These are phyloP conservation scores for Goniozus legneri DNA, from an alignment of 1,140 invertebrate species.

Conservation along the genomic window DNA sequence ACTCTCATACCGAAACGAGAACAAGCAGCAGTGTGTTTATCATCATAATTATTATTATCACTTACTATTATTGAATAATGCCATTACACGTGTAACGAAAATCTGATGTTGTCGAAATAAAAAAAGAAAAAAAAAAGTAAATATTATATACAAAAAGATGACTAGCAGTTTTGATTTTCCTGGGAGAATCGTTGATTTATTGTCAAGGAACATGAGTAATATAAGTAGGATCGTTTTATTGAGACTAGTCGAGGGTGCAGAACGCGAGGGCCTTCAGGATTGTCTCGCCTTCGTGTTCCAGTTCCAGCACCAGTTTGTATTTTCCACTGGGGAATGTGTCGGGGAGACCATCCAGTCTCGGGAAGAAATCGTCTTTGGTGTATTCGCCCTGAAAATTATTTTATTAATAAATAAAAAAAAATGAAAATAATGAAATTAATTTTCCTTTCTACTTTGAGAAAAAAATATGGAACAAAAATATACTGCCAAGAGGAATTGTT, in stretches of 20 bases:
- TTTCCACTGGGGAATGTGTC: not conserved
- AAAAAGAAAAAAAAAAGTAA: slow-evolving; percentile 4
- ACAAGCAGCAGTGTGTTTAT: no score
- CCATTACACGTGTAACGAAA: not conserved
- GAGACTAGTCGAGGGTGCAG: no score
- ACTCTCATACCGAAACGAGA: no score
- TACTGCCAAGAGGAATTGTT: no score
- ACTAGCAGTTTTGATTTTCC: no score
- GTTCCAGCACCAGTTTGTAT: not conserved
- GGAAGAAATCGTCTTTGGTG: not conserved
- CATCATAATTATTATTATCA: not conserved
- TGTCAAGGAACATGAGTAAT: not conserved
- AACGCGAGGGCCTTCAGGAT: no score
- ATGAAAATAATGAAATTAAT: not conserved
- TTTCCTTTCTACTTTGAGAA: no score
- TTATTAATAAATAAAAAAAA: not conserved
- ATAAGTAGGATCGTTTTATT: no score
- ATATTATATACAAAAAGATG: not conserved
- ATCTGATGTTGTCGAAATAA: slow-evolving; percentile 4
- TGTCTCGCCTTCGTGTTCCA: no score
- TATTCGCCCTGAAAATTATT: not conserved
- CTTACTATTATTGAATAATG: not conserved
- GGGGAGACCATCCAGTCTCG: not conserved
- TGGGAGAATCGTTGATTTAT: not conserved
- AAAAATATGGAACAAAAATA: no score